These are phyloP conservation scores for Euproctis similis DNA, from an alignment of 2,888 invertebrate genomes.

Conservation along the genomic window DNA sequence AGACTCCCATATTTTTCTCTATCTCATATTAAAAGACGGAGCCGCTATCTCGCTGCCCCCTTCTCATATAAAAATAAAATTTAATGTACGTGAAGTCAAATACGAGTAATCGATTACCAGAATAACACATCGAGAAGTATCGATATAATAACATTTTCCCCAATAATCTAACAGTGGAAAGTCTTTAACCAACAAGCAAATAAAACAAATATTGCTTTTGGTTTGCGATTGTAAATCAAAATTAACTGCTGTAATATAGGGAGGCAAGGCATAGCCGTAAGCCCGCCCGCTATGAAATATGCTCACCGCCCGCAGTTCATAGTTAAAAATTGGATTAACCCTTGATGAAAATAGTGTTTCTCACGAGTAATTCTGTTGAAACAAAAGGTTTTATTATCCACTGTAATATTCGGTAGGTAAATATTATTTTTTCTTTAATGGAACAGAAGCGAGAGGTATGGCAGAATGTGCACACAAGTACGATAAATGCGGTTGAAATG, in stretches of 20 bases:
- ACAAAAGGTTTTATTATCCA: conserved; percentile 44
- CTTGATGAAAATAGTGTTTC: conserved; percentile 72
- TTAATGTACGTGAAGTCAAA: too few relatives aligned
- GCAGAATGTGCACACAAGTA: too few relatives aligned
- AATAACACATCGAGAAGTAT: conserved; percentile 44
- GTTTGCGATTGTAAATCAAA: conserved; percentile 74
- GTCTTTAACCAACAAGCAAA: conserved; percentile 55
- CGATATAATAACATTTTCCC: conserved; percentile 55
- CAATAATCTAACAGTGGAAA: conserved; percentile 57
- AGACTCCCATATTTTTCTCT: too few relatives aligned
- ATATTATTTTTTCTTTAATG: too few relatives aligned
- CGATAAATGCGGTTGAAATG: too few relatives aligned
- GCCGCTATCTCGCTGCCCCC: too few relatives aligned
- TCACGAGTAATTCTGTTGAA: conserved; percentile 50
- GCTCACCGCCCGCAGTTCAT: conserved; percentile 66
- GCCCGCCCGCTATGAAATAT: conserved; percentile 74
- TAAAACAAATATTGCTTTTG: conserved; percentile 76
- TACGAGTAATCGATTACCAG: conserved; percentile 68
- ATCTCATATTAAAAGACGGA: too few relatives aligned
- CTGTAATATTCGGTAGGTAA: too few relatives aligned
- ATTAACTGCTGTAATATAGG: conserved; percentile 76
- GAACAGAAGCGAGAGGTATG: too few relatives aligned
- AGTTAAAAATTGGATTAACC: conserved; percentile 74
- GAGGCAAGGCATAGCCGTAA: conserved; percentile 58
- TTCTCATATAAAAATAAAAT: too few relatives aligned